Evolutionary conservation across 1,140 invertebrate species (phyloP).

Genomic region (Batillaria attramentaria): DNA sequence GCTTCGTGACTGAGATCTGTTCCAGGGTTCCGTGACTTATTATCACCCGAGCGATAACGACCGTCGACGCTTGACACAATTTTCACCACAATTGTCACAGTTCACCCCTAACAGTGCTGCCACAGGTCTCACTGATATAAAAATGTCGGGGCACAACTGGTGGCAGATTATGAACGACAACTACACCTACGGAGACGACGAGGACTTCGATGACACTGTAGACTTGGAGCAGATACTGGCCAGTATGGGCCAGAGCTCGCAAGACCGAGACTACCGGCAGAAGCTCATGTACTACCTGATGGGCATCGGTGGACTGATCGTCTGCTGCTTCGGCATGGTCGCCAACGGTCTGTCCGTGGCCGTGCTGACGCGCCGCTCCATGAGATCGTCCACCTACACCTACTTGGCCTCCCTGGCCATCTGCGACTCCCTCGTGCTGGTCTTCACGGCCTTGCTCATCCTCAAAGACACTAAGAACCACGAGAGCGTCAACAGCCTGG

Average conservation of each 20-base stretch:
- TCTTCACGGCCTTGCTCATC: slow-evolving; percentile 60
- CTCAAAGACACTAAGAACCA: slow-evolving; percentile 58
- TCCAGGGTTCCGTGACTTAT: too few species aligned
- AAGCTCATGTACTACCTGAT: slow-evolving; percentile 65
- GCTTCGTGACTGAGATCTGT: not conserved
- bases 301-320: slow-evolving; percentile 63
- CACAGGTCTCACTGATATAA: not conserved
- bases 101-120: too few species aligned
- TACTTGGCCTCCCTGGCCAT: slow-evolving; percentile 68
- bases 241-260: not conserved
- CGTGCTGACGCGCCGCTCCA: slow-evolving; percentile 64
- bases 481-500: slow-evolving; percentile 36
- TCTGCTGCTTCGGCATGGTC: slow-evolving; percentile 67
- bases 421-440: slow-evolving; percentile 66
- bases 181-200: not conserved
- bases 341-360: slow-evolving; percentile 69
- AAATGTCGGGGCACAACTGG: not conserved
- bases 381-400: slow-evolving; percentile 69
- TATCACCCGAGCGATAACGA: not conserved
- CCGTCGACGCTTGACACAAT: not conserved
- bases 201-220: not conserved
- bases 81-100: not conserved
- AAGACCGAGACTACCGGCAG: slow-evolving; percentile 12
- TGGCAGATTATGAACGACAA: not conserved
- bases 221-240: not conserved